Evolutionary conservation across 1,140 invertebrate species (phyloP).

Genomic region (Cepaea nemoralis): DNA sequence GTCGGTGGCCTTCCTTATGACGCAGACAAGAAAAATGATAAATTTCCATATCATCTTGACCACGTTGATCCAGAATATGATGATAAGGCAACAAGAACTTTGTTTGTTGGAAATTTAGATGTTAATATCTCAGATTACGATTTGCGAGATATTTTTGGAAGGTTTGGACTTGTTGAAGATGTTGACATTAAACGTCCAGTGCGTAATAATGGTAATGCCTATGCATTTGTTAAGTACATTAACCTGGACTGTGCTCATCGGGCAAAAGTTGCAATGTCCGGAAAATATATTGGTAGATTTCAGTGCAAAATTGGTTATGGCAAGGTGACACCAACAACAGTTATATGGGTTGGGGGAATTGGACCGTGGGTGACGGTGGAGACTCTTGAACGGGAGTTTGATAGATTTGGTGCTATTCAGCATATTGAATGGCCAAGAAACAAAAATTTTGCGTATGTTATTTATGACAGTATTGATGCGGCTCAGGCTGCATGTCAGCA

Average conservation of each 20-base stretch:
- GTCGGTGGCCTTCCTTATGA: slow-evolving; percentile 23
- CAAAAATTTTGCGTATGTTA: slow-evolving; percentile 92
- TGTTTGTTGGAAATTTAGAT: slow-evolving; percentile 98
- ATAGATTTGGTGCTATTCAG: slow-evolving; percentile 96
- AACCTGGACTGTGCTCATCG: slow-evolving; percentile 89
- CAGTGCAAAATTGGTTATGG: slow-evolving; percentile 99
- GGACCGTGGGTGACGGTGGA: slow-evolving; percentile 90
- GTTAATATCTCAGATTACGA: slow-evolving; percentile 97
- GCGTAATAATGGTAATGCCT: slow-evolving; percentile 87
- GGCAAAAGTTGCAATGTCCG: slow-evolving; percentile 96
- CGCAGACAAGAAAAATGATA: slow-evolving; percentile 78
- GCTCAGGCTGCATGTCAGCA: slow-evolving; percentile 95
- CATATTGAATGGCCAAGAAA: slow-evolving; percentile 87
- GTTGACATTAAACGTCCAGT: slow-evolving; percentile 97
- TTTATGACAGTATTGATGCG: slow-evolving; percentile 96
- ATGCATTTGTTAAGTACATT: slow-evolving; percentile 96
- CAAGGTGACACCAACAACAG: slow-evolving; percentile 94
- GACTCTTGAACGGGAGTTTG: slow-evolving; percentile 91
- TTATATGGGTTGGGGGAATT: slow-evolving; percentile 97
- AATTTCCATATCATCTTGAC: slow-evolving; percentile 96
- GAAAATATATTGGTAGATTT: slow-evolving; percentile 98
- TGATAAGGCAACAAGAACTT: slow-evolving; percentile 92
- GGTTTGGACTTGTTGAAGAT: slow-evolving; percentile 96
- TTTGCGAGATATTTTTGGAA: slow-evolving; percentile 90
- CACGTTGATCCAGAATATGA: slow-evolving; percentile 97